Evolutionary conservation across 2,113 vertebrate species (phyloP).

Genomic region (Andinoacara biseriatus): DNA sequence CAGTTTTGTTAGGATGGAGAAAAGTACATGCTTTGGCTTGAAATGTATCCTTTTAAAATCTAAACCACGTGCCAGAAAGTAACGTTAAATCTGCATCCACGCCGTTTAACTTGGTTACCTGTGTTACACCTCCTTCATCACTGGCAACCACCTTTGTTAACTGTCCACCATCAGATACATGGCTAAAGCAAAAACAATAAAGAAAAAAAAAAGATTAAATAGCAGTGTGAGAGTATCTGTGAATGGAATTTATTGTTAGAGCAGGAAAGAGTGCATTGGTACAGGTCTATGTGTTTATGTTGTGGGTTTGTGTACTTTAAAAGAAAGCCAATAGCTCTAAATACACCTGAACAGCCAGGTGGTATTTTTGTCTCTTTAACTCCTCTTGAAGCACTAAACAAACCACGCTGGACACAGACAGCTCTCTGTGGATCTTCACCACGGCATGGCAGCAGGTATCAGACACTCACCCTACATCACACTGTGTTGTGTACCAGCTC

Average conservation of each 20-base stretch:
- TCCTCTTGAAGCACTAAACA: conserved; percentile 7
- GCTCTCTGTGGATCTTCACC: conserved; percentile 40
- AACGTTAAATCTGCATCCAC: not conserved
- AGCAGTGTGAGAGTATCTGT: conserved; percentile 12
- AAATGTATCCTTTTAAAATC: too few species aligned
- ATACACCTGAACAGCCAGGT: conserved; percentile 19
- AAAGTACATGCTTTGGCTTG: not conserved
- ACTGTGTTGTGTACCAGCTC: conserved; percentile 61
- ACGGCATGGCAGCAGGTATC: conserved; percentile 46
- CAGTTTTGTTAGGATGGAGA: not conserved
- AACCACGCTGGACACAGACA: conserved; percentile 31
- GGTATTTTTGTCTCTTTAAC: not conserved
- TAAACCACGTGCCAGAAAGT: not conserved
- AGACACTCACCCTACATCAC: conserved; percentile 57
- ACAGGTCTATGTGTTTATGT: conserved; percentile 1
- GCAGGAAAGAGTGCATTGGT: conserved; percentile 12
- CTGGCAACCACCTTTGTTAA: not conserved
- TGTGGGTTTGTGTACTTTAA: conserved; percentile 5
- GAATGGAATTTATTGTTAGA: conserved; percentile 32
- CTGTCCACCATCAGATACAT: not conserved
- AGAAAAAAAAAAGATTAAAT: not conserved
- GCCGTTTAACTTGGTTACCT: not conserved
- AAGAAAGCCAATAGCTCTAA: not conserved
- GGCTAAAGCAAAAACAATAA: not conserved
- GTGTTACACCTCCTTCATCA: not conserved